Conservation (phyloP, 2,113 vertebrate species). For the Oreochromis aureus region DNA sequence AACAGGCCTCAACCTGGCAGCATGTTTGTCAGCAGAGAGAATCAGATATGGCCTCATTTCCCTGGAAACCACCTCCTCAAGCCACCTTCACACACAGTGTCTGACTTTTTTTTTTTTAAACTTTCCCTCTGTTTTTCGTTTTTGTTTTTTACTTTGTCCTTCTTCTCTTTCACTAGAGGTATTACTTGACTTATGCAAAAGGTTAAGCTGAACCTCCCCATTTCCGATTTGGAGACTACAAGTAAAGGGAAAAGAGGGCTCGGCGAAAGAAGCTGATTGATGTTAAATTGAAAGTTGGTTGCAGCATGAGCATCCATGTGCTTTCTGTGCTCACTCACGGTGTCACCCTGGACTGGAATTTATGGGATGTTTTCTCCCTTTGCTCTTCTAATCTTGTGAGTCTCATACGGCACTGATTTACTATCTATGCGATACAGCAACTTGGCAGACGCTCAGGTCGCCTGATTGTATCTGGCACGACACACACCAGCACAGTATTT, state of each 20-base stretch:
- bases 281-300: neutral
- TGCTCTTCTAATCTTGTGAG: conserved; percentile 27
- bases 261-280: neutral
- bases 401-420: conserved; percentile 34
- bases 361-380: conserved; percentile 19
- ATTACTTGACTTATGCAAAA: neutral
- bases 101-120: neutral
- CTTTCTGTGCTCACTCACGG: neutral
- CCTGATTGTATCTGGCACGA: conserved; percentile 57
- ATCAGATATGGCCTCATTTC: conserved; percentile 61
- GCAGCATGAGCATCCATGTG: neutral
- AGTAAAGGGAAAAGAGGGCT: neutral
- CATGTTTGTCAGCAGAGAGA: conserved; percentile 56
- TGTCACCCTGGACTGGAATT: conserved; percentile 17
- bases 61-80: conserved; percentile 56
- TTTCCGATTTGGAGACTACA: neutral
- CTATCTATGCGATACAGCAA: conserved; percentile 6
- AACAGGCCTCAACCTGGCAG: conserved; percentile 63
- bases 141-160: neutral
- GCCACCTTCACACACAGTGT: conserved; percentile 5
- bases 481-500: conserved; percentile 43
- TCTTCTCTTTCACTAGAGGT: neutral
- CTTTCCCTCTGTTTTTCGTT: neutral
- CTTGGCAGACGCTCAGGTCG: conserved; percentile 42
- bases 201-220: neutral